phyloP scores from a whole-genome alignment of 2,113 vertebrate genomes.

The Zingel zingel region DNA sequence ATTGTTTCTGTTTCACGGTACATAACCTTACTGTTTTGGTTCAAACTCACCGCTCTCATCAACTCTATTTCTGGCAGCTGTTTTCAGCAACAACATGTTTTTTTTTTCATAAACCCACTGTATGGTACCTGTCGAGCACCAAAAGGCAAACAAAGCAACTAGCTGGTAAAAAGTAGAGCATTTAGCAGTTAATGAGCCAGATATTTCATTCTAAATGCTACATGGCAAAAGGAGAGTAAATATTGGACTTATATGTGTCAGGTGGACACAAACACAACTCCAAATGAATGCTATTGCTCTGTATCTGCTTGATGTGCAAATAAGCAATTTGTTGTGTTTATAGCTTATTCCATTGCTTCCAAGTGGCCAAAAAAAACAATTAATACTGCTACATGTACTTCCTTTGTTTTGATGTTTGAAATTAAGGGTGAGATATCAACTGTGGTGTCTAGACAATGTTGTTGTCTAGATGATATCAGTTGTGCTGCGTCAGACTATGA shows the following conservation, averaged over 20 bases:
- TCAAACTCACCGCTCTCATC: neutral
- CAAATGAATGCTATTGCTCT: neutral
- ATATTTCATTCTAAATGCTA: neutral
- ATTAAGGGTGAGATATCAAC: slow-evolving; percentile 3
- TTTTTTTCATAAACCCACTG: neutral
- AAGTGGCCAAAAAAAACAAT: neutral
- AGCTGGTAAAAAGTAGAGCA: neutral
- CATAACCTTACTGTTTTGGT: neutral
- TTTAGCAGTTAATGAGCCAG: neutral
- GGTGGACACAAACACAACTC: neutral
- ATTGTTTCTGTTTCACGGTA: neutral
- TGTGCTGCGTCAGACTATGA: neutral
- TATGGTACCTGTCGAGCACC: neutral
- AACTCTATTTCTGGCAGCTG: neutral
- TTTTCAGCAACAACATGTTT: neutral
- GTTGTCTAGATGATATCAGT: too few relatives aligned
- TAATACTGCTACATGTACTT: neutral
- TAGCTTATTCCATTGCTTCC: neutral
- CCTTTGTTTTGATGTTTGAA: slow-evolving; percentile 1
- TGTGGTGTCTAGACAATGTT: neutral
- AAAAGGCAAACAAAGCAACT: neutral
- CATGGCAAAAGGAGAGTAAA: neutral
- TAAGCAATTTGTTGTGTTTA: neutral
- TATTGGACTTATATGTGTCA: neutral
- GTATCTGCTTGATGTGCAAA: neutral